phyloP scores from a whole-genome alignment of 1,140 invertebrate species.

The Drosophila pseudoobscura region DNA sequence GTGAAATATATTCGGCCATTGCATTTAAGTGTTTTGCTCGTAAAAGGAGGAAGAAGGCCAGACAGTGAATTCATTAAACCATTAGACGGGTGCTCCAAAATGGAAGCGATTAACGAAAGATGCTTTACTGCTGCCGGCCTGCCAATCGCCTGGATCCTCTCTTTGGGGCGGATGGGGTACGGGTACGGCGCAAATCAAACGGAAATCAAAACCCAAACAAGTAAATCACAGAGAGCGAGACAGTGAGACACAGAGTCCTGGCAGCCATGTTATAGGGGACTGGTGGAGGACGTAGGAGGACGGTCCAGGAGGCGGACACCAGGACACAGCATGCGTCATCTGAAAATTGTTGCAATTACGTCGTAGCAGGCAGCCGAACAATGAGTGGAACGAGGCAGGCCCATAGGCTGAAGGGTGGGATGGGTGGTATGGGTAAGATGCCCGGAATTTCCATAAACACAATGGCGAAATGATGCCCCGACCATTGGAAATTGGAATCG shows the following conservation, averaged over 20 bases:
- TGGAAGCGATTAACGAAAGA: slow-evolving; percentile 47
- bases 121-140: slow-evolving; percentile 11
- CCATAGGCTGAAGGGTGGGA: slow-evolving; percentile 3
- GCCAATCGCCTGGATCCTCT: background rate
- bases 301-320: slow-evolving; percentile 3
- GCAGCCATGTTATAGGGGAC: background rate
- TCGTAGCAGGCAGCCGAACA: slow-evolving; percentile 44
- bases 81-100: slow-evolving; percentile 45
- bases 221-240: slow-evolving; percentile 50
- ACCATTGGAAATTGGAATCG: slow-evolving; percentile 40
- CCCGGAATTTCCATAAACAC: slow-evolving; percentile 74
- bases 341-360: slow-evolving; percentile 75
- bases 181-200: slow-evolving; percentile 42
- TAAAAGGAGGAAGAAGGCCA: slow-evolving; percentile 24
- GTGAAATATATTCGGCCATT: slow-evolving; percentile 50
- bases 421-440: slow-evolving; percentile 12
- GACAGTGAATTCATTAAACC: slow-evolving; percentile 60
- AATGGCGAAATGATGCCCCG: slow-evolving; percentile 65
- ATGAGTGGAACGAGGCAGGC: slow-evolving; percentile 16
- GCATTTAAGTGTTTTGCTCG: slow-evolving; percentile 58
- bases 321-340: slow-evolving; percentile 40
- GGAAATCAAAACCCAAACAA: slow-evolving; percentile 64
- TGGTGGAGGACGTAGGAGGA: background rate
- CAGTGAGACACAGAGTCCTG: background rate
- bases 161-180: background rate